Evolutionary conservation across 2,888 invertebrate species (phyloP).

Genomic region (Lissonota sp.): DNA sequence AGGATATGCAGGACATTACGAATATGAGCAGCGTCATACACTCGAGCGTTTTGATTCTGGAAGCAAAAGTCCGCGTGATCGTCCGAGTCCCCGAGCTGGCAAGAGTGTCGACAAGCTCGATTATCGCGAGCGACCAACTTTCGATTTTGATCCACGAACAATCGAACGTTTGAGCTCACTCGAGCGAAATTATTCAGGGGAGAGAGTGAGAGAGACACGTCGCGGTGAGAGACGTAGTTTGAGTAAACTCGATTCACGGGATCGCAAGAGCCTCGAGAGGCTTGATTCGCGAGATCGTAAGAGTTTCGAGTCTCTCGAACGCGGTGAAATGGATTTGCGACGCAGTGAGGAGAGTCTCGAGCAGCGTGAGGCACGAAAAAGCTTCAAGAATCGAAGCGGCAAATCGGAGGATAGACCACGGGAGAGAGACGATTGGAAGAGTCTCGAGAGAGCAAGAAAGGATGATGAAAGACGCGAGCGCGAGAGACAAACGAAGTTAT

Average conservation of each 20-base stretch:
- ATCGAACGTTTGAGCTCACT: slow-evolving; percentile 76
- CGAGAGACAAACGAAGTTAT: slow-evolving; percentile 75
- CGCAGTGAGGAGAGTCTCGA: slow-evolving; percentile 72
- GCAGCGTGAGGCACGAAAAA: slow-evolving; percentile 3
- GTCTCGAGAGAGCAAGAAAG: slow-evolving; percentile 80
- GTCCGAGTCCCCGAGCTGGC: slow-evolving; percentile 70
- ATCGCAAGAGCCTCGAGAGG: slow-evolving; percentile 72
- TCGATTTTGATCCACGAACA: slow-evolving; percentile 78
- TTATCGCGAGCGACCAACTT: slow-evolving; percentile 74
- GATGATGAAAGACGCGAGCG: slow-evolving; percentile 78
- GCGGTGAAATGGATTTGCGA: slow-evolving; percentile 66
- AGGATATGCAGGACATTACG: slow-evolving; percentile 62
- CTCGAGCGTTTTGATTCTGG: slow-evolving; percentile 78
- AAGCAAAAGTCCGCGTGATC: slow-evolving; percentile 74
- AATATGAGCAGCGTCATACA: slow-evolving; percentile 78
- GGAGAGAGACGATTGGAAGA: slow-evolving; percentile 81
- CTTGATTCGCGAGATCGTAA: slow-evolving; percentile 71
- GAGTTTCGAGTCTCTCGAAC: slow-evolving; percentile 74
- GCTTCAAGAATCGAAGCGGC: slow-evolving; percentile 66
- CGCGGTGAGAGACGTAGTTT: slow-evolving; percentile 69
- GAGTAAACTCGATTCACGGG: slow-evolving; percentile 72
- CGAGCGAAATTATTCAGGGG: slow-evolving; percentile 60
- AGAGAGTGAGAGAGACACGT: slow-evolving; percentile 55
- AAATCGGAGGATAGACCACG: slow-evolving; percentile 76
- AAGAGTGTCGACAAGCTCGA: slow-evolving; percentile 79